These are phyloP conservation scores for Steatocranus sp. DNA, from an alignment of 2,797 vertebrate species.

Conservation along the genomic window DNA sequence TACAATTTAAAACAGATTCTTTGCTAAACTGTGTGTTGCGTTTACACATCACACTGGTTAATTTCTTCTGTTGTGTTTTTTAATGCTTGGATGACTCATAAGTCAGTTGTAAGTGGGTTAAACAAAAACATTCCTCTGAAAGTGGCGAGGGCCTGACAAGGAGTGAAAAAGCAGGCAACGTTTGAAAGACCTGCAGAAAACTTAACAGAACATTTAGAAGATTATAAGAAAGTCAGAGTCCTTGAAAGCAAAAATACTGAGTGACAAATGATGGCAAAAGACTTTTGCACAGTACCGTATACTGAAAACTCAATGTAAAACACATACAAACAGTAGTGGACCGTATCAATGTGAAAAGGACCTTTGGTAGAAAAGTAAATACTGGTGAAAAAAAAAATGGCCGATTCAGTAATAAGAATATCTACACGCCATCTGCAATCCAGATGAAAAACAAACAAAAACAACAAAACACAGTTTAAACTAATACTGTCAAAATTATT, in stretches of 20 bases:
- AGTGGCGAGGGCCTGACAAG: neutral
- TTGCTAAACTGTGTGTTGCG: neutral
- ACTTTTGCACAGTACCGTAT: neutral
- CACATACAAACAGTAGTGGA: neutral
- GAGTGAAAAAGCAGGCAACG: neutral
- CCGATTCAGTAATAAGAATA: neutral
- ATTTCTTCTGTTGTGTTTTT: neutral
- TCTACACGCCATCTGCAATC: neutral
- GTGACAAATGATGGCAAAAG: neutral
- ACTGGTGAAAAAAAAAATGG: neutral
- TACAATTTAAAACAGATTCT: neutral
- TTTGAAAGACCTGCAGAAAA: neutral
- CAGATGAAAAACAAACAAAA: neutral
- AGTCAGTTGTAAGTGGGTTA: neutral
- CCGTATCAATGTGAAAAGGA: neutral
- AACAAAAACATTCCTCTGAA: neutral
- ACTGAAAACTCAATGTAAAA: neutral
- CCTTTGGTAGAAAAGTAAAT: neutral
- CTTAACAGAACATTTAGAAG: neutral
- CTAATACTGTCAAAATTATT: neutral
- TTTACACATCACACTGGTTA: neutral
- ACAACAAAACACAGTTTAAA: neutral
- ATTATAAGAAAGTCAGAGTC: neutral
- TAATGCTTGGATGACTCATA: neutral
- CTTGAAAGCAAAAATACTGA: neutral